These are phyloP conservation scores for Microplitis deprimator DNA, from an alignment of 2,888 invertebrate species.

Conservation along the genomic window DNA sequence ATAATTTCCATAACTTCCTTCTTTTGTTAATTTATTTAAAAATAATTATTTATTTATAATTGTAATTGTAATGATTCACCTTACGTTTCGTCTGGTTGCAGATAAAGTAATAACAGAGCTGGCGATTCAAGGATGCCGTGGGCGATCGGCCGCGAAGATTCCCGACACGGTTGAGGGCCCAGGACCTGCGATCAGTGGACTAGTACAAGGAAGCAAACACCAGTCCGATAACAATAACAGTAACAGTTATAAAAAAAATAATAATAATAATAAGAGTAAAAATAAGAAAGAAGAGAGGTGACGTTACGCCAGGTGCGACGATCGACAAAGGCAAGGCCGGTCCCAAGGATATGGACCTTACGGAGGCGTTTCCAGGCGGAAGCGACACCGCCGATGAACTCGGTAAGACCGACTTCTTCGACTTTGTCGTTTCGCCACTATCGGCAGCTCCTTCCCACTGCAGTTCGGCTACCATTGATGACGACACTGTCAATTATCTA, in stretches of 20 bases:
- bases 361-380: conserved; percentile 79
- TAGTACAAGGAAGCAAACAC: conserved; percentile 22
- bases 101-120: conserved; percentile 41
- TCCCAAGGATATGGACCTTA: conserved; percentile 81
- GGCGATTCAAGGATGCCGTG: conserved; percentile 58
- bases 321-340: conserved; percentile 14
- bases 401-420: conserved; percentile 90
- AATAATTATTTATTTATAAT: background rate
- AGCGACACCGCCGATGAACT: conserved; percentile 75
- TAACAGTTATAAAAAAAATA: too few species aligned
- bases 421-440: conserved; percentile 84
- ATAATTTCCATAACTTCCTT: too few species aligned
- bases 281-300: too few species aligned
- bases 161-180: conserved; percentile 50
- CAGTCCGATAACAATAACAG: too few species aligned
- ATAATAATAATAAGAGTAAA: too few species aligned
- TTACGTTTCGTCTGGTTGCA: conserved; percentile 42
- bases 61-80: conserved; percentile 31
- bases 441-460: conserved; percentile 73
- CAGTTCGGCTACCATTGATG: conserved; percentile 71
- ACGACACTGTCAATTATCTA: conserved; percentile 76
- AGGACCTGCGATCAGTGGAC: conserved; percentile 20
- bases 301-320: background rate
- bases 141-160: conserved; percentile 53
- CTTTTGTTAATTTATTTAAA: too few species aligned